Evolutionary conservation across 2,797 vertebrate genomes (phyloP), one percentile per base, ranked within the genome.

Genomic region (Sylvilagus floridanus): DNA sequence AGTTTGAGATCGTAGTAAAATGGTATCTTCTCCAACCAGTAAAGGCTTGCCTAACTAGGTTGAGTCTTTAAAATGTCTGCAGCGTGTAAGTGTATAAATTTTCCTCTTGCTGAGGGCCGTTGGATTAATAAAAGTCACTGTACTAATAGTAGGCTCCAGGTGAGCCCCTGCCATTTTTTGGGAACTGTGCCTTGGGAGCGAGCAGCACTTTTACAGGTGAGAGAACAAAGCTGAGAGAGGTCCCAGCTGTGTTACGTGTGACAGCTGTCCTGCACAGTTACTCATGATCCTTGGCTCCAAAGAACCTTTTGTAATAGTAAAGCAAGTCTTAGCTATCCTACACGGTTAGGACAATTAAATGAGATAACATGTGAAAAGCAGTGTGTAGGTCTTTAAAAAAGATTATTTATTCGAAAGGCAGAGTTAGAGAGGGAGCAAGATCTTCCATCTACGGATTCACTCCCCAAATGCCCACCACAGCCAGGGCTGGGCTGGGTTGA

Each of bases 1-100:
- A 71, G 19, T 88, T 91, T 89, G 76, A 93, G 30, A 32, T 52
- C 75, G 63, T 76, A 62, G 62, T 90, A 81, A 90, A 65, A 82
- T 65, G 62, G 22, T 86, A 47, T 63, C 17, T 35, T 93, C 26
- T 92, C 16, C 37, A 84, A 60, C 12, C 75, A 35, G 54, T 72
- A 73, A 91, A 88, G 35, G 22, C 71, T 82, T 88, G 69, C 86
- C 47, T 72, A 60, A 91, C 82, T 94, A 87, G 50, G 22, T 30
- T 37, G n/a, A 69, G 32, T 88, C 88, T 87, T 90, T 86, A 83
- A 87, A 69, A 78, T 91, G 47, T 19, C 22, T 60, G 7, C 22
- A 71, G 0, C 71, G 52, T 72, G 10, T 68, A 3, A 68, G n/a
- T 82, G 24, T 83, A 7, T 88, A n/a, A 32, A 8, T 71, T 82